phyloP scores from a whole-genome alignment of 1,140 invertebrate species.

The Cydia strobilella region DNA sequence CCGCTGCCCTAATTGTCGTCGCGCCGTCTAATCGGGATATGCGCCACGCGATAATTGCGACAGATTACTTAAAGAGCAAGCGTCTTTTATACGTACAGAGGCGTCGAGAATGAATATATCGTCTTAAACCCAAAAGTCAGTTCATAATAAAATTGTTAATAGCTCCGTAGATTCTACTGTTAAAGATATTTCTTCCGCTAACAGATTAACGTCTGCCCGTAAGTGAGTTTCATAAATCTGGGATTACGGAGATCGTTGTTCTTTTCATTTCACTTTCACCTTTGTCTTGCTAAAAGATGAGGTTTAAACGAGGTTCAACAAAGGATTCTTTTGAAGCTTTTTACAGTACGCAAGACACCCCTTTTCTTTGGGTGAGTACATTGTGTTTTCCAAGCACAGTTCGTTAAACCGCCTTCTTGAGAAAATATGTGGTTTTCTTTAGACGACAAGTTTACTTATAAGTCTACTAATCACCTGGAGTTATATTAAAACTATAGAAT shows the following conservation, averaged over 20 bases:
- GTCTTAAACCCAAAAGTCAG: background rate
- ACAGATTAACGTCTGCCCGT: background rate
- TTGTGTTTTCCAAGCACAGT: slow-evolving; percentile 26
- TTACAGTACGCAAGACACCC: slow-evolving; percentile 27
- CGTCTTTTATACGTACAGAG: slow-evolving; percentile 38
- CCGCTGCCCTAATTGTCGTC: slow-evolving; percentile 77
- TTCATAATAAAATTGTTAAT: background rate
- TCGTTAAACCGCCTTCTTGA: slow-evolving; percentile 12
- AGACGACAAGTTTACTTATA: background rate
- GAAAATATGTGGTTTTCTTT: slow-evolving; percentile 16
- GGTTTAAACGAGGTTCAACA: slow-evolving; percentile 22
- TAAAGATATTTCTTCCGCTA: background rate
- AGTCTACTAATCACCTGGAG: slow-evolving; percentile 2
- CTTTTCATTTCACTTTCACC: slow-evolving; percentile 30
- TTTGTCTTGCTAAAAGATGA: slow-evolving; percentile 31
- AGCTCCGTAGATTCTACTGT: background rate
- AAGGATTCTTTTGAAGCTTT: slow-evolving; percentile 29
- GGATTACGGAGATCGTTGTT: slow-evolving; percentile 21
- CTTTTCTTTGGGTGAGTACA: slow-evolving; percentile 25
- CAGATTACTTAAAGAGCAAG: slow-evolving; percentile 53
- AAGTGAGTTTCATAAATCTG: slow-evolving; percentile 25
- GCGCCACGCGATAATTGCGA: slow-evolving; percentile 76
- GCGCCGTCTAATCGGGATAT: slow-evolving; percentile 76
- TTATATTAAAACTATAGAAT: background rate
- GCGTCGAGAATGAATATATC: slow-evolving; percentile 37